Percentiles rank a stretch among this genome's conserved stretches.
phyloP scores from a whole-genome alignment of 2,113 vertebrate genomes.

The Rhinolophus sinicus region DNA sequence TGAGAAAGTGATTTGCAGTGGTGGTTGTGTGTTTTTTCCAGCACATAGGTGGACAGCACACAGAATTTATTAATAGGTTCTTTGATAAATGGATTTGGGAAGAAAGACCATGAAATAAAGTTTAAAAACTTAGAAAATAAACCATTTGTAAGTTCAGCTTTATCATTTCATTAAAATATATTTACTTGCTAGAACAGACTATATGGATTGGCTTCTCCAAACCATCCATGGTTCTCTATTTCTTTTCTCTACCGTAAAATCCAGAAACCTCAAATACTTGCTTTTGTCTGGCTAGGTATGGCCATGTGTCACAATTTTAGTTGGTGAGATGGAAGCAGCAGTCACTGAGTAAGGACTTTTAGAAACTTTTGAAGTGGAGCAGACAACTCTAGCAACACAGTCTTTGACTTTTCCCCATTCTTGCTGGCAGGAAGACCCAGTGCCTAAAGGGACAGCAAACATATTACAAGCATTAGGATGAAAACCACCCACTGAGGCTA shows the following conservation, averaged over 20 bases:
- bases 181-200: background rate
- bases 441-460: background rate
- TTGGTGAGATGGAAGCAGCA: background rate
- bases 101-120: background rate
- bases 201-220: background rate
- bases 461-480: background rate
- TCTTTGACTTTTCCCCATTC: background rate
- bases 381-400: background rate
- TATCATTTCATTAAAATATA: background rate
- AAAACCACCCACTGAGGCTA: background rate
- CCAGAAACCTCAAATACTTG: background rate
- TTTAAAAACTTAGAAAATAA: slow-evolving; percentile 18
- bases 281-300: background rate
- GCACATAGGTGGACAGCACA: background rate
- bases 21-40: background rate
- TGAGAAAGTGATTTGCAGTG: background rate
- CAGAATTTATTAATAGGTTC: background rate
- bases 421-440: background rate
- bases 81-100: background rate
- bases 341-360: background rate
- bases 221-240: background rate
- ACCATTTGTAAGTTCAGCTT: background rate
- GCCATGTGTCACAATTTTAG: background rate
- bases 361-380: background rate
- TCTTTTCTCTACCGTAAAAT: background rate